Base-by-base conservation (phyloP, 92 coral and sea anemone species). In the Palythoa grandis region DNA sequence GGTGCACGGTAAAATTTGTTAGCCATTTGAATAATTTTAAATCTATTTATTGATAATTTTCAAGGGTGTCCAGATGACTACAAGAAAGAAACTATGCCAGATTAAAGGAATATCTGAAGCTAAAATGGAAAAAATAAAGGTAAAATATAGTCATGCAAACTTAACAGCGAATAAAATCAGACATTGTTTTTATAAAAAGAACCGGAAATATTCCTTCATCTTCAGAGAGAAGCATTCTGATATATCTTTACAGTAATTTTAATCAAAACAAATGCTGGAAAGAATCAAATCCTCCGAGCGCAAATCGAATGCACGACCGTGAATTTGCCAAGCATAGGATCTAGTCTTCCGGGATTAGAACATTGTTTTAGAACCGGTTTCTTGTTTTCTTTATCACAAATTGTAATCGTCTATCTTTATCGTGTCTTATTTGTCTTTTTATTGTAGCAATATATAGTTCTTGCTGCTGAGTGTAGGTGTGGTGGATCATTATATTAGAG, bases 91-190 rank as follows among this genome's bases (percentile, higher is more conserved):
- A 86, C 90, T 97, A 80, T 97, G 98, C 54, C 99, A 97, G 86
- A 97, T 97, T 78, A 97, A 95, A 72, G 99, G 99, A 54, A 95
- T 97, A 82, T 97, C 99, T 3, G 99, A 97, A 74, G 99, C 99
- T 77, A 97, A 97, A 79, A 97, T 97, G 99, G 99, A 97, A 83
- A 97, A 97, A 88, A 97, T 97, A 52, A 97, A 97, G 95, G 99
- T 95, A 80, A 63, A n/a, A 63, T 63, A 63, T 0, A n/a, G 8
- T 16, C 66, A 58, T 29, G 9, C 50, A 43, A 43, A 43, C 7
- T 43, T 65, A 29, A 70, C 50, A 70, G 8, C 22, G 35, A 70
- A 14, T 4, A 37, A 37, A 3, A 17, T 72, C 50, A 43, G 50
- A 43, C 6, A 8, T 43, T 43, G 9, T 43, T 43, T 43, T 43